Base-by-base conservation (phyloP, 2,113 vertebrate species). In the Columba janthina region DNA sequence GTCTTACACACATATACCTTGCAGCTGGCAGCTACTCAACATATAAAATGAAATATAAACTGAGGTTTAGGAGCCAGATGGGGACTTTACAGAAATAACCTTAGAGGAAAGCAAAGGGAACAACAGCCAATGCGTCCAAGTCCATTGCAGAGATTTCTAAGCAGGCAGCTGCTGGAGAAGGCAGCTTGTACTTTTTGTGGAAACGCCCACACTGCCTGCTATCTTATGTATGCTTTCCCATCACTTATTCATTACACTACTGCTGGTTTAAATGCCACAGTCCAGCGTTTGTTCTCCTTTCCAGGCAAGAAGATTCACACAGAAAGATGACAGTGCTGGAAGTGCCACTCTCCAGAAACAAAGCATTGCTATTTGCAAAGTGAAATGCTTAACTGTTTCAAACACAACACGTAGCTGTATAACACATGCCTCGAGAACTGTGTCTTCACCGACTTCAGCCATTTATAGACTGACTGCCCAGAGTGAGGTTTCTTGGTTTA, bases 81-180 rank as follows among this genome's bases (percentile, higher is more conserved):
- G 78, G 91, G 62, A 31, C 54, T 50, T 76, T 84, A 76, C 62
- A 95, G 88, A 80, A 83, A 80, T 48, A 74, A 74, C 75, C 12
- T 8, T 16, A 93, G 67, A 82, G 78, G 67, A 90, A 91, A 90
- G 93, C 60, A 93, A 79, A 91, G 58, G 64, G 75, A 73, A 93
- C 89, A 71, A 53, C 25, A 94, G 78, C 29, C 81, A 85, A 42
- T n/a, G 46, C 91, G 82, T 85, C 64, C 34, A 79, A 80, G 74
- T 29, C 56, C 60, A 34, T 62, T 34, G 62, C 64, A 56, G 85
- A 85, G 28, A 90, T 85, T 88, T 91, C 42, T 77, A 85, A 91
- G 84, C 29, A 76, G 70, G 88, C 96, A 96, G 91, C 70, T 91
- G 71, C 78, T 67, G 28, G 28, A 82, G 81, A 79, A 96, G 64